Evolutionary conservation across 2,888 invertebrate genomes (phyloP).

Genomic region (Aelia acuminata): DNA sequence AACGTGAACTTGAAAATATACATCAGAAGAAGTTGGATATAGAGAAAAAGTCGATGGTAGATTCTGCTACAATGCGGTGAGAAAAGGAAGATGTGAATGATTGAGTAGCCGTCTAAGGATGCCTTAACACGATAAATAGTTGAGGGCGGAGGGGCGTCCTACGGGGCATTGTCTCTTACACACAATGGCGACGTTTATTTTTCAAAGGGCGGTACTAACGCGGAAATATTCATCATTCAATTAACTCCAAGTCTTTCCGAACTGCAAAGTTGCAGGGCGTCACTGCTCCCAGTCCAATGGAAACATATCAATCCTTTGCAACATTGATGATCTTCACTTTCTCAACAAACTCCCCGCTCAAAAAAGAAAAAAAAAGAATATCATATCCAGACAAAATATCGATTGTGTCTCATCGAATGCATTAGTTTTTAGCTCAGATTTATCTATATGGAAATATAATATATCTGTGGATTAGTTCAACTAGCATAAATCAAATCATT

Average conservation of each 20-base stretch:
- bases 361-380: too few relatives aligned
- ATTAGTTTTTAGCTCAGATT: too few relatives aligned
- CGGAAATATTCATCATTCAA: constrained; percentile 40
- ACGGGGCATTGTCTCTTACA: constrained; percentile 33
- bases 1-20: background rate
- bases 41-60: background rate
- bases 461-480: too few relatives aligned
- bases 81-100: constrained; percentile 47
- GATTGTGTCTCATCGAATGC: background rate
- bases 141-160: background rate
- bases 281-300: background rate
- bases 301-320: background rate
- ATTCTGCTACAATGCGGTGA: background rate
- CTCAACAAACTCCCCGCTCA: too few relatives aligned
- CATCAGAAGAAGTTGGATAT: background rate
- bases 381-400: background rate
- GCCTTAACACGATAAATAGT: constrained; percentile 51
- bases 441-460: too few relatives aligned
- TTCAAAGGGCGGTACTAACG: background rate
- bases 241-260: background rate
- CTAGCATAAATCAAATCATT: too few relatives aligned
- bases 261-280: background rate
- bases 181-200: constrained; percentile 20
- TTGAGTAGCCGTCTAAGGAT: constrained; percentile 42
- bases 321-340: too few relatives aligned